Evolutionary conservation across 2,888 invertebrate species (phyloP).

Genomic region (Dryomyza anilis): DNA sequence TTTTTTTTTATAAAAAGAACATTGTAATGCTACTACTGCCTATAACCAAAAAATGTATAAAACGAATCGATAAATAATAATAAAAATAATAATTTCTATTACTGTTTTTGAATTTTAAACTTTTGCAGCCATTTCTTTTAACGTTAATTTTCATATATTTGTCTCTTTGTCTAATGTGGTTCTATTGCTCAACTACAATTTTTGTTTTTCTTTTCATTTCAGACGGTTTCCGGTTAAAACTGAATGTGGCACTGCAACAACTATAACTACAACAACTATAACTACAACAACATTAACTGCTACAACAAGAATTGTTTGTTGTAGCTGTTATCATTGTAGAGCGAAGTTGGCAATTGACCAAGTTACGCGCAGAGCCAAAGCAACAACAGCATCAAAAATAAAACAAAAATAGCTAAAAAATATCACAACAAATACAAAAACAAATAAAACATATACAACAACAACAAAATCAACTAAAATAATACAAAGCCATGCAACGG

Average conservation of each 20-base stretch:
- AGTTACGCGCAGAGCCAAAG: constrained; percentile 40
- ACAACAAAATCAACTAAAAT: background rate
- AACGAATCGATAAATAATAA: too few relatives aligned
- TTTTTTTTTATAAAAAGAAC: too few relatives aligned
- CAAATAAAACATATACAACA: background rate
- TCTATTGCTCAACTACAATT: background rate
- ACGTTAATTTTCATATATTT: constrained; percentile 14
- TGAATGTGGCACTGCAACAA: constrained; percentile 1
- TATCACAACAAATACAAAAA: background rate
- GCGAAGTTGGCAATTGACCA: constrained; percentile 53
- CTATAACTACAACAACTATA: background rate
- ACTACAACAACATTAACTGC: background rate
- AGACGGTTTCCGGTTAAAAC: too few relatives aligned
- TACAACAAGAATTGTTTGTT: constrained; percentile 31
- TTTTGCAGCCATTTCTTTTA: background rate
- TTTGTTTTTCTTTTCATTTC: constrained; percentile 8
- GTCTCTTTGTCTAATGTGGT: too few relatives aligned
- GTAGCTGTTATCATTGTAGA: constrained; percentile 28
- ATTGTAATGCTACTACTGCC: too few relatives aligned
- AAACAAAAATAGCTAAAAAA: background rate
- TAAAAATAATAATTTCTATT: too few relatives aligned
- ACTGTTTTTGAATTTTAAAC: background rate
- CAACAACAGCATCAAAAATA: background rate
- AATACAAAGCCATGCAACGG: background rate
- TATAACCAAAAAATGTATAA: too few relatives aligned